Base-by-base conservation (phyloP, 2,888 invertebrate genomes). In the Liodrosophila aerea region DNA sequence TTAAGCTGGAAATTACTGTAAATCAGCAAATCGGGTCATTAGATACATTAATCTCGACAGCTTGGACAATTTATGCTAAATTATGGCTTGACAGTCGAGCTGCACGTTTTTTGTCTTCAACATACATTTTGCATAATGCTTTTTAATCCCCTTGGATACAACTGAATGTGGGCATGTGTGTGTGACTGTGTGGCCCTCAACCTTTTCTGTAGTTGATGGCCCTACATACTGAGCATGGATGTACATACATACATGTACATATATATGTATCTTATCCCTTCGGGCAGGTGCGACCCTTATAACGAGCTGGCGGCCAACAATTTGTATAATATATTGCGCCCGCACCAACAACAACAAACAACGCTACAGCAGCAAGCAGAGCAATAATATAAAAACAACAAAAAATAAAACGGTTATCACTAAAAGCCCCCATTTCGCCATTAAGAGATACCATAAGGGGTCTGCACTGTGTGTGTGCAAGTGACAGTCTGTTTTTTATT, bases 21-120 rank as follows among this genome's bases (percentile, higher is more conserved):
- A 84, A 85, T 82, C 85, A 76, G 85, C 77, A 77, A 85, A 86
- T 82, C 85, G 77, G 84, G 85, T 85, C 84, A 86, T 84, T 86
- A 82, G 83, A 82, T 85, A 82, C 86, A 85, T 86, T 85, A 86
- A 86, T 86, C 86, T 82, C 72, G 73, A 86, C 85, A 82, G 76
- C 80, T 74, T 72, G 76, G 72, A 81, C 84, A 82, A 85, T 82
- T 83, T 85, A 80, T 78, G 85, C 70, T 76, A 82, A 81, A 76
- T 85, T 81, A 78, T 81, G 70, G 80, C 80, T 41, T 69, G 80
- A 61, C 82, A 71, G 67, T 44, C 33, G 64, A 8, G 45, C 60
- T 46, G 58, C 52, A 49, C 43, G 41, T 58, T 62, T 57, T 39
- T 44, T 31, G 2, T 33, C 16, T 15, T 15, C 36, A 29, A 15